These are phyloP conservation scores for Drosophila sulfurigaster DNA, from an alignment of 1,140 invertebrate genomes.

Conservation along the genomic window DNA sequence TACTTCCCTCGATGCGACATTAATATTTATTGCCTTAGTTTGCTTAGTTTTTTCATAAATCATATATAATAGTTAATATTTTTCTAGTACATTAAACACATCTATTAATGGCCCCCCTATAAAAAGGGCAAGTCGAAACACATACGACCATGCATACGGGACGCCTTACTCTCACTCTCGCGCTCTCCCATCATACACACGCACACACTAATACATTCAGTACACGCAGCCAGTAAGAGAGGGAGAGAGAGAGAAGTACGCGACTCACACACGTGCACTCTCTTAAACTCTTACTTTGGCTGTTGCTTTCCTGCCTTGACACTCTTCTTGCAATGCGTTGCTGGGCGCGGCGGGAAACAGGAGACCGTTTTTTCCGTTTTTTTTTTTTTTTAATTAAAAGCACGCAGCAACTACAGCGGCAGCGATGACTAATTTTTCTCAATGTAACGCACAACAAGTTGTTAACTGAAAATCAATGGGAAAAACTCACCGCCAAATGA, in stretches of 20 bases:
- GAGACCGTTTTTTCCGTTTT: conserved; percentile 49
- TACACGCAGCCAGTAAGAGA: neutral
- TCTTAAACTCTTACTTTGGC: conserved; percentile 55
- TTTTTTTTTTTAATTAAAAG: conserved; percentile 72
- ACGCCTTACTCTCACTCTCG: conserved; percentile 40
- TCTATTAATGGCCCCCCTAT: conserved; percentile 11
- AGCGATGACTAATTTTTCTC: conserved; percentile 68
- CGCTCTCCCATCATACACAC: conserved; percentile 9
- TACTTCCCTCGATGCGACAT: neutral
- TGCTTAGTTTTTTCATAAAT: too few relatives aligned
- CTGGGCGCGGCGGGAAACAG: conserved; percentile 76
- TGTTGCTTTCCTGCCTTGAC: conserved; percentile 67
- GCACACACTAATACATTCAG: conserved; percentile 1
- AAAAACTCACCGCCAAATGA: conserved; percentile 58
- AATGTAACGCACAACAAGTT: conserved; percentile 47
- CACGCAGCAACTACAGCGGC: conserved; percentile 39
- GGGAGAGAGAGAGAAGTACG: conserved; percentile 19
- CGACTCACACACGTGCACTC: conserved; percentile 38
- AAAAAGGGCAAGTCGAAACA: conserved; percentile 48
- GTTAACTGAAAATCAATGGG: conserved; percentile 50
- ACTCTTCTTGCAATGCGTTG: conserved; percentile 58
- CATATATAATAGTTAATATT: conserved; percentile 2
- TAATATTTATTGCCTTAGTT: conserved; percentile 10
- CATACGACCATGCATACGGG: conserved; percentile 52
- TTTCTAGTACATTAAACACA: conserved; percentile 3